phyloP scores from a whole-genome alignment of 2,113 vertebrate genomes.

The Tachysurus vachellii region DNA sequence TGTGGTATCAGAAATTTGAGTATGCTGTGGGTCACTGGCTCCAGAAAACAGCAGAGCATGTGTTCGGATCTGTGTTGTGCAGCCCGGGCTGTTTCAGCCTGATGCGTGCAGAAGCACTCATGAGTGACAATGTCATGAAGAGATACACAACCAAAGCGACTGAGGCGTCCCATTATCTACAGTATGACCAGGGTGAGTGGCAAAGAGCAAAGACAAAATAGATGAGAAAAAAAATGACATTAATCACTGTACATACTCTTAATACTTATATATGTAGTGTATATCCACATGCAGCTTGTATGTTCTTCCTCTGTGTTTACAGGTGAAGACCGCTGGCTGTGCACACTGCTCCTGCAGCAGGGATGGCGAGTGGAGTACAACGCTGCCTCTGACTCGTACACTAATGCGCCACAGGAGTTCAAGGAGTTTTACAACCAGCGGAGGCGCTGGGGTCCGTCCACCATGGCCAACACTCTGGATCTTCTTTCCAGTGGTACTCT shows the following conservation, averaged over 20 bases:
- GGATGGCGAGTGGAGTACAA: conserved; percentile 76
- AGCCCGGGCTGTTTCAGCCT: conserved; percentile 77
- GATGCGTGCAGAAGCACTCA: conserved; percentile 70
- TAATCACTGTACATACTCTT: background rate
- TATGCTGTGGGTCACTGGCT: conserved; percentile 76
- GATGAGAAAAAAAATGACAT: too few species aligned
- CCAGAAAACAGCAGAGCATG: conserved; percentile 74
- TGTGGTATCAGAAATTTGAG: conserved; percentile 81
- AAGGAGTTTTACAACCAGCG: conserved; percentile 73
- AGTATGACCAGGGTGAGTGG: conserved; percentile 69
- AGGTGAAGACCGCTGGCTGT: conserved; percentile 77
- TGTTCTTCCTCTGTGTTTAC: background rate
- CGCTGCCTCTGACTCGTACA: conserved; percentile 72
- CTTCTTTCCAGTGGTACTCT: conserved; percentile 57
- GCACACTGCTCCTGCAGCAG: conserved; percentile 71
- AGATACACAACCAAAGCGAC: conserved; percentile 66
- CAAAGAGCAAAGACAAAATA: background rate
- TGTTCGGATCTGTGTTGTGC: conserved; percentile 73
- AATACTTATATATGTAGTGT: background rate
- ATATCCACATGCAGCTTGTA: background rate
- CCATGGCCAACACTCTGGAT: conserved; percentile 69
- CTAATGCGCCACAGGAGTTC: conserved; percentile 72
- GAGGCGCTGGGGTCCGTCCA: conserved; percentile 70
- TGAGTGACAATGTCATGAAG: conserved; percentile 77
- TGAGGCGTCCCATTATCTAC: conserved; percentile 65